Base-by-base conservation (phyloP, 1,140 invertebrate species). In the Drosophila paulistorum region DNA sequence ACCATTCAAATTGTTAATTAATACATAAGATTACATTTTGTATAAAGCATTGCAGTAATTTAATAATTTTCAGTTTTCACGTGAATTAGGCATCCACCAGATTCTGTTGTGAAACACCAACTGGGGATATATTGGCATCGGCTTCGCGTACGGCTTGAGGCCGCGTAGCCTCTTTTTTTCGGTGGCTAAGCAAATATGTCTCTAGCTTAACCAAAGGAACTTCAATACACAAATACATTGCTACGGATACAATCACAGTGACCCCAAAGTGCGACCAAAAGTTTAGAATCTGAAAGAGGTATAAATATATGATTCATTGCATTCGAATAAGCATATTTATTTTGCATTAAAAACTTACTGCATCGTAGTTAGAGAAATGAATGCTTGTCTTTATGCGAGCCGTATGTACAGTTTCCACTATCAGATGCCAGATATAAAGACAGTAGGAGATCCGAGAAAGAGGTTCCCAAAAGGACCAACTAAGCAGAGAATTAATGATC, bases 341-440 rank as follows among this genome's bases (percentile, higher is more conserved):
- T 17, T 14, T n/a, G 7, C 23, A 7, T 42, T 45, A 0, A 20
- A 13, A 3, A 69, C 86, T 81, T 30, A 91, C 90, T 5, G 77
- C 81, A 71, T 91, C 86, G n/a, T 91, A 91, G 59, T 91, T 63
- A 11, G 90, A 91, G 51, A 91, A 91, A 10, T 91, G 83, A 20
- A 60, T 54, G 37, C 84, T 86, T 0, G 63, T 74, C 51, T 90
- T 83, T 20, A 55, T 75, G 20, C 86, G 85, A 6, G 62, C 85
- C 6, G 70, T 75, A 42, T 81, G 75, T 0, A 71, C 39, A 0
- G 74, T 91, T 58, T 89, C 81, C 42, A 93, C 68, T 1, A 90
- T 69, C 14, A 91, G 89, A 73, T 94, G 94, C 57, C 93, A 90
- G 7, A 94, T 76, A 74, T 94, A 94, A 74, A 94, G 93, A 17